Conservation (phyloP, 1,140 invertebrate genomes). For the Teleopsis dalmanni region DNA sequence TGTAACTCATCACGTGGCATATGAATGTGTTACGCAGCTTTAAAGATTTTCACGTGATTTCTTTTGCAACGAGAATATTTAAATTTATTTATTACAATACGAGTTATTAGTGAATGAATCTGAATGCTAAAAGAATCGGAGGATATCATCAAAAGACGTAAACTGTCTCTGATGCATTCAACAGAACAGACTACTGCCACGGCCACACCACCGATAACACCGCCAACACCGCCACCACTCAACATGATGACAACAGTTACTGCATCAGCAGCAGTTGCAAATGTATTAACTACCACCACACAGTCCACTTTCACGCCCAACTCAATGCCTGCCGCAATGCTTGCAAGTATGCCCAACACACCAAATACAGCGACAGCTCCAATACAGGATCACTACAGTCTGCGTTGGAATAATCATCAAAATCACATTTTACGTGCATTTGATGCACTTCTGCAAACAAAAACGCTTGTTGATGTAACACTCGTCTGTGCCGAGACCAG, state of each 20-base stretch:
- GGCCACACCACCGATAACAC: conserved; percentile 33
- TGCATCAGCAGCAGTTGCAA: conserved; percentile 1
- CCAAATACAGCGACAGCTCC: neutral
- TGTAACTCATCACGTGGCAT: neutral
- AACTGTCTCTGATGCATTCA: conserved; percentile 24
- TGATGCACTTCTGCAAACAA: conserved; percentile 73
- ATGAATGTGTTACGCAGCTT: neutral
- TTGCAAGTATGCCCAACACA: conserved; percentile 3
- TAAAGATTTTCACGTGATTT: neutral
- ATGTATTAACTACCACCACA: neutral
- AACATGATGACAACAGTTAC: conserved; percentile 23
- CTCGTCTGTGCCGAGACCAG: conserved; percentile 76
- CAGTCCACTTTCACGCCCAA: neutral
- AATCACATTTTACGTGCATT: conserved; percentile 77
- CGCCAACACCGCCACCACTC: conserved; percentile 31
- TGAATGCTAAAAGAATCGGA: conserved; percentile 40
- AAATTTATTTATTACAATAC: neutral
- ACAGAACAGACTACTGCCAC: neutral
- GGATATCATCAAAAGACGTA: conserved; percentile 36
- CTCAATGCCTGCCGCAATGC: neutral
- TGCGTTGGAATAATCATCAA: conserved; percentile 89
- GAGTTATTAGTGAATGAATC: neutral
- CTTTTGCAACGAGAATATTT: neutral
- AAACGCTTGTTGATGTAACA: conserved; percentile 80
- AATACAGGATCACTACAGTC: conserved; percentile 71